phyloP scores from a whole-genome alignment of 2,888 invertebrate species.

The Leucophenga maculata region DNA sequence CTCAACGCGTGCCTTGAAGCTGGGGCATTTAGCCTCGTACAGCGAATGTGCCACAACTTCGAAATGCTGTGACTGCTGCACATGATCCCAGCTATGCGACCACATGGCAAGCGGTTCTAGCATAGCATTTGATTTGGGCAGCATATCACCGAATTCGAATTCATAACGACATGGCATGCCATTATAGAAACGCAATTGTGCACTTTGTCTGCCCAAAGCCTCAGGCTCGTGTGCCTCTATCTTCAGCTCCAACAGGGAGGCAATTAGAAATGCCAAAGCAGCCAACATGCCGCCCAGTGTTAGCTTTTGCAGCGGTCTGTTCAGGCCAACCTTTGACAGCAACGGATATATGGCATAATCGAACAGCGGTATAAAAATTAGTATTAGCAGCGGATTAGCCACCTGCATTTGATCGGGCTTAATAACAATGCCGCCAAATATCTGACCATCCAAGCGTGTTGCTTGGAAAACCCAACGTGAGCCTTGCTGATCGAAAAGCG shows the following conservation, averaged over 20 bases:
- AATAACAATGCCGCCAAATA: constrained; percentile 74
- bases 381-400: constrained; percentile 89
- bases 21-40: constrained; percentile 38
- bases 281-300: constrained; percentile 89
- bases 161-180: constrained; percentile 76
- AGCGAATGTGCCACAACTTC: neutral
- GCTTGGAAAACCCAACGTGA: constrained; percentile 96
- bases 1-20: constrained; percentile 47
- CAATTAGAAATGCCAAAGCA: constrained; percentile 85
- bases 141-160: constrained; percentile 50
- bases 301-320: constrained; percentile 69
- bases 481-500: constrained; percentile 95
- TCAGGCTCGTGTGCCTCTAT: constrained; percentile 78
- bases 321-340: constrained; percentile 60
- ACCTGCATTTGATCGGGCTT: constrained; percentile 98
- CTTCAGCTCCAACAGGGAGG: constrained; percentile 85
- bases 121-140: neutral
- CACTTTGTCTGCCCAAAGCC: constrained; percentile 74
- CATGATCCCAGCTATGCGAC: constrained; percentile 70
- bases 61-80: constrained; percentile 53
- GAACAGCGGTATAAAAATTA: constrained; percentile 88
- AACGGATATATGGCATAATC: constrained; percentile 75
- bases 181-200: constrained; percentile 83
- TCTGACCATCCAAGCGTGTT: constrained; percentile 86
- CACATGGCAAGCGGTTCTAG: constrained; percentile 71